These are phyloP conservation scores for Notodonta dromedarius DNA, from an alignment of 2,888 invertebrate genomes.

Conservation along the genomic window DNA sequence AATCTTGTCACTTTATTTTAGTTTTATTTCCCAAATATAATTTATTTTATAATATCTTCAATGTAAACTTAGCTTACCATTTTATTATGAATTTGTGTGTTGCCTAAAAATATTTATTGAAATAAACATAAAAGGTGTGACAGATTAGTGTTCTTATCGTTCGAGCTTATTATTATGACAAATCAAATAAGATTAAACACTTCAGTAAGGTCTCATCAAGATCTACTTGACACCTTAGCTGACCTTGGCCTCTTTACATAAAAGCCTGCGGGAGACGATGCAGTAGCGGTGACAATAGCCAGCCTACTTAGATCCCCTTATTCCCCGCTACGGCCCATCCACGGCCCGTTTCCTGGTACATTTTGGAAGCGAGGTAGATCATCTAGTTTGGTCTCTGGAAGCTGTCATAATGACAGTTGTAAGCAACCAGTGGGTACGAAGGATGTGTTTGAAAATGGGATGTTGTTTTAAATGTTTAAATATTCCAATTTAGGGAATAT, in stretches of 20 bases:
- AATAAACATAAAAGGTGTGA: background rate
- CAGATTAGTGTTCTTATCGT: background rate
- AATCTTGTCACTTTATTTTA: too few relatives aligned
- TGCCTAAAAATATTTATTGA: too few relatives aligned
- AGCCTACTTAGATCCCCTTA: conserved; percentile 39
- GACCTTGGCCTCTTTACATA: conserved; percentile 63
- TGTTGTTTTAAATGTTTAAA: conserved; percentile 28
- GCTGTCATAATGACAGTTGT: conserved; percentile 61
- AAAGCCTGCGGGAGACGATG: conserved; percentile 60
- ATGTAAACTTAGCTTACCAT: too few relatives aligned
- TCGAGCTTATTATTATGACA: background rate
- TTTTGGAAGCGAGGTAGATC: conserved; percentile 21
- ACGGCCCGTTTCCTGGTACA: conserved; percentile 12
- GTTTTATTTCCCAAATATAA: too few relatives aligned
- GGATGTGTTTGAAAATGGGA: conserved; percentile 37
- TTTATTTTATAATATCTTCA: too few relatives aligned
- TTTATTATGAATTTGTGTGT: too few relatives aligned
- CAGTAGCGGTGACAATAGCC: conserved; percentile 50
- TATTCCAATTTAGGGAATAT: background rate
- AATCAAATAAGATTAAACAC: background rate
- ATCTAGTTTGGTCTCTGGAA: conserved; percentile 39
- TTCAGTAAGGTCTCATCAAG: conserved; percentile 14
- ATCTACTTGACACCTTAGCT: conserved; percentile 38
- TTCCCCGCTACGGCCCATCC: conserved; percentile 19
- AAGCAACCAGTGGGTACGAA: conserved; percentile 54